A percentile compares a stretch with the other conserved stretches of the same genome.
Conservation (phyloP, 2,888 invertebrate genomes). For the Gandaritis pyraliata region DNA sequence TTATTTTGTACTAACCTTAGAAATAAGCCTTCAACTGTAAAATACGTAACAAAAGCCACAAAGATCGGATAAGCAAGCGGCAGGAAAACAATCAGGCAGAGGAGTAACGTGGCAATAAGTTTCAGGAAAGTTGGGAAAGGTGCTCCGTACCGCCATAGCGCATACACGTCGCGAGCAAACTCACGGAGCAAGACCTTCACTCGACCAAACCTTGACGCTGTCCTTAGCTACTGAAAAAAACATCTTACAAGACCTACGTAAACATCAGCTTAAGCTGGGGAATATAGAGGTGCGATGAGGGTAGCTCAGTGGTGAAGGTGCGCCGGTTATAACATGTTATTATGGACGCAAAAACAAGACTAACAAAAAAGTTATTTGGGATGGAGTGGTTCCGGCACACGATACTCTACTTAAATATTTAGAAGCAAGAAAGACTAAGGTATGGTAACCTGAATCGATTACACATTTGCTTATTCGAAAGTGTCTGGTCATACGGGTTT, state of each 20-base stretch:
- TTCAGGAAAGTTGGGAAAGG: constrained; percentile 81
- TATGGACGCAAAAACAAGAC: no score
- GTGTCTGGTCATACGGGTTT: no score
- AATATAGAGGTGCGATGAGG: no score
- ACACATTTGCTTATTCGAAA: no score
- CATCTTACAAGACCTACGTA: constrained; percentile 1
- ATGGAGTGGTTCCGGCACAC: no score
- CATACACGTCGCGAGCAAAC: constrained; percentile 66
- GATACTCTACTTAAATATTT: no score
- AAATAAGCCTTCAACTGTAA: constrained; percentile 69
- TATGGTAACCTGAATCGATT: no score
- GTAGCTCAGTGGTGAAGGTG: no score
- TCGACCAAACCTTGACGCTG: constrained; percentile 65
- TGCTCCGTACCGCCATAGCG: constrained; percentile 77
- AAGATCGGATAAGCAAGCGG: constrained; percentile 75
- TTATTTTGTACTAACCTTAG: constrained; percentile 58
- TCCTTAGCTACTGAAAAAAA: constrained; percentile 63
- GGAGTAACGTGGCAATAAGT: constrained; percentile 69
- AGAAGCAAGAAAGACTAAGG: no score
- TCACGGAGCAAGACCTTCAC: constrained; percentile 63
- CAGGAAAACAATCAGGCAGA: constrained; percentile 67
- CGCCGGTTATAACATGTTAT: no score
- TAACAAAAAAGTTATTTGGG: no score
- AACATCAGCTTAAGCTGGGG: background rate
- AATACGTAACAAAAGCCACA: constrained; percentile 64